phyloP scores from a whole-genome alignment of 2,797 vertebrate species.

The Lepus townsendii region DNA sequence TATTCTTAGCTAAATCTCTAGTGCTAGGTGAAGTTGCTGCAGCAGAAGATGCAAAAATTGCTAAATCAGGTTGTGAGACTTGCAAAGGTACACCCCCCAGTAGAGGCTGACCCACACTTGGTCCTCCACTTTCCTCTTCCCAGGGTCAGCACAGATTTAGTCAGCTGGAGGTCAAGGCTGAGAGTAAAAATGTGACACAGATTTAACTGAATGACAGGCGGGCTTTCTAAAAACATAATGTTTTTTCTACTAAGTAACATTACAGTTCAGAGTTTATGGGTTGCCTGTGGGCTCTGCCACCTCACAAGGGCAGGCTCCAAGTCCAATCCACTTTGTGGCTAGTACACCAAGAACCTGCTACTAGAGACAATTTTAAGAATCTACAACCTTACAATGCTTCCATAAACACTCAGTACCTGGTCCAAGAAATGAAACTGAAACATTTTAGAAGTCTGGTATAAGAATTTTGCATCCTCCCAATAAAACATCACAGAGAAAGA shows the following conservation, averaged over 20 bases:
- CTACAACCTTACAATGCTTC: neutral
- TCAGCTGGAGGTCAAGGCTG: neutral
- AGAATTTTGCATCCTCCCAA: conserved; percentile 15
- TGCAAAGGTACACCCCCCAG: neutral
- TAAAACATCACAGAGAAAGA: neutral
- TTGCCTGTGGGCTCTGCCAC: neutral
- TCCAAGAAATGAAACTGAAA: conserved; percentile 44
- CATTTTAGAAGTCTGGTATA: neutral
- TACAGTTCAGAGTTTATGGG: neutral
- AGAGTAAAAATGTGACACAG: neutral
- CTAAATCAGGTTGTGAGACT: neutral
- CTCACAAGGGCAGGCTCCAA: neutral
- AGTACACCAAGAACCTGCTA: neutral
- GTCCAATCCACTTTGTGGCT: neutral
- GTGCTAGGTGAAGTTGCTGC: neutral
- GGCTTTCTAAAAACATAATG: neutral
- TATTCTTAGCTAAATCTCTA: conserved; percentile 23
- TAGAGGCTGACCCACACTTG: neutral
- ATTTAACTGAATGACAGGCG: neutral
- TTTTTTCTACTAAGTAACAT: neutral
- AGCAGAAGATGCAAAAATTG: neutral
- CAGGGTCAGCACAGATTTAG: neutral
- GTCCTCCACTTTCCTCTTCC: neutral
- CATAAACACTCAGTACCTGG: neutral
- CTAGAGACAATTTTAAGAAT: neutral